A percentile compares a stretch with the other conserved stretches of the same genome.
phyloP scores from a whole-genome alignment of 2,113 vertebrate genomes.

The Hiodon tergisus region DNA sequence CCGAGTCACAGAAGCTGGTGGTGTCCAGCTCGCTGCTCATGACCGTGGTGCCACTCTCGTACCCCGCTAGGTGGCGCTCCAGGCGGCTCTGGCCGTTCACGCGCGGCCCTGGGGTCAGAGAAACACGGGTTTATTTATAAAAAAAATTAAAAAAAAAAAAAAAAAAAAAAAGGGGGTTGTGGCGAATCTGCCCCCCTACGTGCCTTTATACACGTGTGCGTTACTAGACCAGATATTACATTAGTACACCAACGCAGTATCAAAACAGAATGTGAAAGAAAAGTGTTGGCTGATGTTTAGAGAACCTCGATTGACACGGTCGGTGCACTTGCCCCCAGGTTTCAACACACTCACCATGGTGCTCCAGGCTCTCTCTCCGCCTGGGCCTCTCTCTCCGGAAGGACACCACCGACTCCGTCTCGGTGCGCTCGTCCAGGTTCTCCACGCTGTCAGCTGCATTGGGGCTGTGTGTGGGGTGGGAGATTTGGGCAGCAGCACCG shows the following conservation, averaged over 20 bases:
- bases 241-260: too few species aligned
- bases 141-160: too few species aligned
- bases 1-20: conserved; percentile 82
- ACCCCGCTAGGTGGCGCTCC: conserved; percentile 79
- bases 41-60: conserved; percentile 79
- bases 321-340: neutral
- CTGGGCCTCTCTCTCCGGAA: conserved; percentile 75
- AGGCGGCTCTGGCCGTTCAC: conserved; percentile 67
- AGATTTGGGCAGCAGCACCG: neutral
- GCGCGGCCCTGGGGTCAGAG: conserved; percentile 50
- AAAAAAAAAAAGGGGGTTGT: neutral
- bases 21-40: conserved; percentile 87
- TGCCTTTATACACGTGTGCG: too few species aligned
- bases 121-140: too few species aligned
- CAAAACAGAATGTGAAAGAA: neutral
- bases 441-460: conserved; percentile 80
- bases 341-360: conserved; percentile 57
- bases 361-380: conserved; percentile 73
- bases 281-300: too few species aligned
- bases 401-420: conserved; percentile 80
- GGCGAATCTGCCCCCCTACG: too few species aligned
- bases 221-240: too few species aligned
- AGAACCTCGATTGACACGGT: too few species aligned
- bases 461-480: conserved; percentile 54
- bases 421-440: conserved; percentile 80